Evolutionary conservation across 2,113 vertebrate species (phyloP), one percentile per base, ranked within the genome.

Genomic region (Nyctereutes procyonoides): DNA sequence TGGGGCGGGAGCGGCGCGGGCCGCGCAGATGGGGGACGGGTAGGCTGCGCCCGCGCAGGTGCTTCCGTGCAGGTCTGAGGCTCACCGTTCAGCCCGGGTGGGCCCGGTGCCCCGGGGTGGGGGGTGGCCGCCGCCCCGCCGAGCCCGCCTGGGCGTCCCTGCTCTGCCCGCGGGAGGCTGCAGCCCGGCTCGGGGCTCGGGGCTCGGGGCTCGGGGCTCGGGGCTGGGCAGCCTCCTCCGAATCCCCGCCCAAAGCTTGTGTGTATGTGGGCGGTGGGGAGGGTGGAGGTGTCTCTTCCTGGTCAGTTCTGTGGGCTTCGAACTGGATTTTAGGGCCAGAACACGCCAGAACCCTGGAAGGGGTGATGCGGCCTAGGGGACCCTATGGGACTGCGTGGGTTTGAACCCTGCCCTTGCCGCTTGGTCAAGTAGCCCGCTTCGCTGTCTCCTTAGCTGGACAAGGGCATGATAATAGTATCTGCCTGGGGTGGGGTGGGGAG

Each of bases 161-260:
- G 43, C 43, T 43, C 43, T 43, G 43, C 73, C 69, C 38, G 5
- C 30, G 2, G 2, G 38, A 19, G 82, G 22, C 62, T 58, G 84
- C 69, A 48, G n/a, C 63, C 51, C 30, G 32, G 56, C 38, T 38
- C n/a, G n/a, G 38, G 38, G 38, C 38, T 38, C 4, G 38, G 38
- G 38, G 4, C 43, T 43, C 43, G 5, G 43, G 43, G 6, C 43
- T 43, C 43, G 43, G 43, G 43, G 24, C 56, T 28, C 32, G 24
- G 30, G 43, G 58, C 2, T 3, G 43, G 48, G 17, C n/a, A 5
- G 2, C 20, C 19, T 11, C 24, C 0, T 53, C 6, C 0, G 0
- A 58, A 94, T 65, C 30, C 11, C 15, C 14, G 24, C 30, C 53
- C 65, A 38, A 38, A 85, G 24, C 13, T 0, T 38, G 56, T 32